These are phyloP conservation scores for Eilema caniola DNA, from an alignment of 2,888 invertebrate species.

Conservation along the genomic window DNA sequence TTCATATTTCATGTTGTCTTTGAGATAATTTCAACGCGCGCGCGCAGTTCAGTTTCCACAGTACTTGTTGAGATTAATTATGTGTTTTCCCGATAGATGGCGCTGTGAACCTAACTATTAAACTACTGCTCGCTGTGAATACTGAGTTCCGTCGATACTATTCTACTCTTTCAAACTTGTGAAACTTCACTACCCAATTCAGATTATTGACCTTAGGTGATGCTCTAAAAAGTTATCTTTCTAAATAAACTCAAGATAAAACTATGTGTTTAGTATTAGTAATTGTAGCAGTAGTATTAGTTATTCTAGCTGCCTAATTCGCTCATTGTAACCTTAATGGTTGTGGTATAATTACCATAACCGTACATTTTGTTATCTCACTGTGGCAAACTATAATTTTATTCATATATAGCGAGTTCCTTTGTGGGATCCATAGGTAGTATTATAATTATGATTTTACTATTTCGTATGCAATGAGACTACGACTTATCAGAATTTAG, in stretches of 20 bases:
- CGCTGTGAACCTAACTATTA: constrained; percentile 35
- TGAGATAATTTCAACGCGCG: constrained; percentile 43
- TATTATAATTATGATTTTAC: not conserved
- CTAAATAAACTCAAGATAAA: not conserved
- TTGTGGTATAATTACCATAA: constrained; percentile 8
- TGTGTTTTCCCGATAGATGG: constrained; percentile 40
- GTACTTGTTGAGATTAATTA: constrained; percentile 47
- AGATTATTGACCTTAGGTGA: not conserved
- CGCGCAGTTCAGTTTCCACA: constrained; percentile 43
- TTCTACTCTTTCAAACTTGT: not conserved
- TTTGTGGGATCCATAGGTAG: constrained; percentile 4
- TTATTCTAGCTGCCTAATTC: not conserved
- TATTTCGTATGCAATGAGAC: not conserved
- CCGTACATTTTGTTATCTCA: constrained; percentile 4
- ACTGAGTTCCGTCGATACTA: constrained; percentile 24
- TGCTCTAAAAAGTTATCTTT: not conserved
- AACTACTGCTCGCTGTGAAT: no score
- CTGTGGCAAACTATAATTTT: not conserved
- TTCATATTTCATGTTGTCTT: constrained; percentile 60
- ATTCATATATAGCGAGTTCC: constrained; percentile 2
- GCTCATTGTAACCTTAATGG: constrained; percentile 12
- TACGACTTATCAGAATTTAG: not conserved
- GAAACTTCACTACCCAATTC: not conserved
- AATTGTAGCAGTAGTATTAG: constrained; percentile 1
- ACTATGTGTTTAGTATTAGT: not conserved